Base-by-base conservation (phyloP, 2,888 invertebrate genomes). In the Andrena bucephala region DNA sequence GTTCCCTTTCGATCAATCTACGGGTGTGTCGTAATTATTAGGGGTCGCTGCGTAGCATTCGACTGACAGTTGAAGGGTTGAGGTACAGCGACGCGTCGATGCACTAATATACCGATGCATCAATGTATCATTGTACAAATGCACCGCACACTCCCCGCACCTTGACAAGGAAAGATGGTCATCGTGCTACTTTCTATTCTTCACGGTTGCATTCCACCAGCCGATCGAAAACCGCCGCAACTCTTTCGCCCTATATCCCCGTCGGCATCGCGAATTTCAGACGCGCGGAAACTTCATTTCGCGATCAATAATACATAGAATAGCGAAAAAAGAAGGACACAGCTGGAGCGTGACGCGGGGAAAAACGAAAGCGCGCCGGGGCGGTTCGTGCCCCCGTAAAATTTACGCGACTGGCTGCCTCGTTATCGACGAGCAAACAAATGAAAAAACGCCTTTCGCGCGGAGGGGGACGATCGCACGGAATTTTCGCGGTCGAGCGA, bases 401-500 rank as follows among this genome's bases (percentile, higher is more conserved):
- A 79, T 78, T 69, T 78, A 78, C 63, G 69, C 79, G 57, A 77
- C 68, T 36, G 65, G 69, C 33, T 5, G 59, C 16, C 78, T 79
- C 63, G 79, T 83, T 77, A 85, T 76, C 85, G 74, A 36, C 69
- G 59, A 13, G 42, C 59, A 79, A 83, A 73, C 76, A 76, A 79
- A 80, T 83, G 63, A 69, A 76, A 76, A 84, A 80, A 71, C 60
- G 57, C 52, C 29, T 54, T 16, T 31, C 20, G 33, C 67, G 50
- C 36, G 8, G 13, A 1, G 3, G 0, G 4, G 13, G 16, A 16
- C 4, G 59, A 29, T 71, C 50, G 68, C 36, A 48, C 8, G 57
- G 57, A 57, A 27, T 27, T 57, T 42, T 57, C 57, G 24, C 57
- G 57, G 57, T 24, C 57, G 57, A 57, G 65, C 63, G 50, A 69